These are phyloP conservation scores for Alauda arvensis DNA, from an alignment of 2,797 vertebrate species.

Conservation along the genomic window DNA sequence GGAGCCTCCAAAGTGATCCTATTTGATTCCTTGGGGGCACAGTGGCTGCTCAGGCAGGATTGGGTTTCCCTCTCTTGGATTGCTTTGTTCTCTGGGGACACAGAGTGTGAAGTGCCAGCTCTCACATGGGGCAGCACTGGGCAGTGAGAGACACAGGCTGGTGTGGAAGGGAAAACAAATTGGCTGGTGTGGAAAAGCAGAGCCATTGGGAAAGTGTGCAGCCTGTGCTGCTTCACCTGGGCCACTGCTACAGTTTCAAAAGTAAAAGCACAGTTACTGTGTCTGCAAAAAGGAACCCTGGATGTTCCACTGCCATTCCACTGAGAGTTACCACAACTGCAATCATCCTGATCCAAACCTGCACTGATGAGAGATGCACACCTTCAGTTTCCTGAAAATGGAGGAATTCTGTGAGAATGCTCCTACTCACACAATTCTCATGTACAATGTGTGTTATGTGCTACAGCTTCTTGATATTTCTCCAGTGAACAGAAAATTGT, in stretches of 20 bases:
- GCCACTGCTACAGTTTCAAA: background rate
- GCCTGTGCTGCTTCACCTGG: background rate
- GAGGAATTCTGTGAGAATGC: background rate
- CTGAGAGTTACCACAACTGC: background rate
- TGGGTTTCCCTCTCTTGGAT: background rate
- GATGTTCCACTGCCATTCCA: background rate
- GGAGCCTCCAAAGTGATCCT: fast-evolving
- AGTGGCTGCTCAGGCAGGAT: background rate
- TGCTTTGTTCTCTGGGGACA: background rate
- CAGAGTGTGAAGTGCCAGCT: background rate
- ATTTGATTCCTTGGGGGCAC: background rate
- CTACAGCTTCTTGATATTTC: background rate
- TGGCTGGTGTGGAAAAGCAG: background rate
- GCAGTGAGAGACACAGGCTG: background rate
- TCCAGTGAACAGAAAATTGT: background rate
- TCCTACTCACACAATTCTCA: background rate
- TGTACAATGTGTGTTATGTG: background rate
- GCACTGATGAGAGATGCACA: background rate
- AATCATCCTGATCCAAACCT: background rate
- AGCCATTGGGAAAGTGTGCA: background rate
- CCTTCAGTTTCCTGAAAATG: background rate
- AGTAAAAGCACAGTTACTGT: background rate
- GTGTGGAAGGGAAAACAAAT: background rate
- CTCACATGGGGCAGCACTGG: background rate
- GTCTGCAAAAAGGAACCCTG: background rate